Evolutionary conservation across 2,113 vertebrate species (phyloP).

Genomic region (Coturnix japonica): DNA sequence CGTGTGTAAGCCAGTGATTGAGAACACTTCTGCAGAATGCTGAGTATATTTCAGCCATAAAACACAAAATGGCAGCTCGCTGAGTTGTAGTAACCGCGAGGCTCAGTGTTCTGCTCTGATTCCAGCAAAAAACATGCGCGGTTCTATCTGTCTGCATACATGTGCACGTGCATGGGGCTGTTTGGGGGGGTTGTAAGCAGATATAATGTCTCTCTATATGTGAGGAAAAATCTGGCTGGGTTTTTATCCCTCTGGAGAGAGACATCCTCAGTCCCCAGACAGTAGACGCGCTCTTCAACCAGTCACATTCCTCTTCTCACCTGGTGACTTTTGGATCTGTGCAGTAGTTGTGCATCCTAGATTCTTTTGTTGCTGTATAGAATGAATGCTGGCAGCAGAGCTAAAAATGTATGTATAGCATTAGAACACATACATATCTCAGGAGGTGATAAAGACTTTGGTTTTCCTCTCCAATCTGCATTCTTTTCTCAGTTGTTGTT

Average conservation of each 20-base stretch:
- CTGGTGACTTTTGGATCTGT: background rate
- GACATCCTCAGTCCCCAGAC: background rate
- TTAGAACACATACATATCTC: background rate
- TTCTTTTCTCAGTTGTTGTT: background rate
- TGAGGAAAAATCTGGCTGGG: background rate
- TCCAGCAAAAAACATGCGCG: background rate
- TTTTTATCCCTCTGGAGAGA: background rate
- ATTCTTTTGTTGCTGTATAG: background rate
- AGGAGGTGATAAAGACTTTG: background rate
- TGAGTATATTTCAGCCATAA: background rate
- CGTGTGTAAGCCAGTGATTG: accelerated
- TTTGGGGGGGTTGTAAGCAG: background rate
- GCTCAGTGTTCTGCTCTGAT: background rate
- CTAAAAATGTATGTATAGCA: background rate
- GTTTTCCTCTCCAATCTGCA: background rate
- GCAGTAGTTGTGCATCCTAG: background rate
- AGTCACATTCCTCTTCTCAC: background rate
- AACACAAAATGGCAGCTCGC: background rate
- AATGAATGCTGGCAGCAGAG: background rate
- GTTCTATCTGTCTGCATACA: background rate
- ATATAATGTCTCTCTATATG: background rate
- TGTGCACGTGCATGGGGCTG: no score
- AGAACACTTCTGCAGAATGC: background rate
- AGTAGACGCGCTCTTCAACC: background rate
- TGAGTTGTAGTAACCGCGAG: background rate